Base-by-base conservation (phyloP, 2,113 vertebrate species). In the Osmerus mordax region DNA sequence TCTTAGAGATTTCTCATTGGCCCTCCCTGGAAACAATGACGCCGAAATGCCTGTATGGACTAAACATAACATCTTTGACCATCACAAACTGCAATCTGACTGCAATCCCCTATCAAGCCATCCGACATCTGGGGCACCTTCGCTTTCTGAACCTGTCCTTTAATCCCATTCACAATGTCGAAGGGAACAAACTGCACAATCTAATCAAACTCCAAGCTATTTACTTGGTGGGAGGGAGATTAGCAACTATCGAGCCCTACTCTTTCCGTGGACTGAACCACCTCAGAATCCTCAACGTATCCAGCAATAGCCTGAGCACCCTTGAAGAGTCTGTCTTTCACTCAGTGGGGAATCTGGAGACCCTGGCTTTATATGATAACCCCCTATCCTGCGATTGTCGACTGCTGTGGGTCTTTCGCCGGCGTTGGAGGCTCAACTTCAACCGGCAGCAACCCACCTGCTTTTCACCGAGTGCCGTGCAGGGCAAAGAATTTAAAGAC, bases 401-500 rank as follows among this genome's bases (percentile, higher is more conserved):
- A 28, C 90, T 99, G 71, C 94, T 98, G 59, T 99, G 97, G 97
- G 95, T 99, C 59, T 99, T 99, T 87, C 95, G 97, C 15, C 92
- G 97, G 18, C 93, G 97, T 73, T 97, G 96, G 96, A 92, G 97
- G 80, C 93, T 99, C 74, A 98, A 98, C 83, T 99, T 99, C 66
- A 96, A 97, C 90, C 91, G 94, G 74, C 95, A 96, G 78, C 97
- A 99, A 86, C 97, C 97, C 41, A 93, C 92, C 11, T 99, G 97
- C 2, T 88, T 93, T 23, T 94, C 94, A 0, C 97, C 97, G 0
- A 93, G 94, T 65, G 91, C 93, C 0, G 95, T 98, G 70, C 93
- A 93, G 86, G 96, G 96, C 61, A 98, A 97, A 76, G 96, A 98
- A 83, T 99, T 99, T 89, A 98, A 99, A 89, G 96, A 99, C 86